These are phyloP conservation scores for Noctua janthe DNA, from an alignment of 2,888 invertebrate species.

Conservation along the genomic window DNA sequence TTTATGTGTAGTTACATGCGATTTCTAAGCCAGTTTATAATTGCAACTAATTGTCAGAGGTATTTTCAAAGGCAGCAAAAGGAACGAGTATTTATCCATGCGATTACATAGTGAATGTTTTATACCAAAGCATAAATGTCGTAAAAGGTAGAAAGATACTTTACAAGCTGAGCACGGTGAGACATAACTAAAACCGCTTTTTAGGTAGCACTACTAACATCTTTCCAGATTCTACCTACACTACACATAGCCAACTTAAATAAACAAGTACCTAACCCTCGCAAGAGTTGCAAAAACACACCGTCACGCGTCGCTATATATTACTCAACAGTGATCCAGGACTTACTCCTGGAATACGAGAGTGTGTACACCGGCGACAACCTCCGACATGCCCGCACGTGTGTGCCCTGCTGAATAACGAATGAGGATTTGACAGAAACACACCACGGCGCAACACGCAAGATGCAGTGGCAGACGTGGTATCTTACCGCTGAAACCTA, in stretches of 20 bases:
- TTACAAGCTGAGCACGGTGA: neutral
- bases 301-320: constrained; percentile 1
- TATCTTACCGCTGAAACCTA: constrained; percentile 23
- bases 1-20: neutral
- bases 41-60: neutral
- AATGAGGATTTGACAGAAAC: constrained; percentile 31
- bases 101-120: neutral
- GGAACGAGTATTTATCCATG: neutral
- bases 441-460: constrained; percentile 9
- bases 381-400: constrained; percentile 35
- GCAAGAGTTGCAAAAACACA: constrained; percentile 14
- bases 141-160: neutral
- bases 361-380: constrained; percentile 29
- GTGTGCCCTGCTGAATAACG: constrained; percentile 49
- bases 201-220: neutral
- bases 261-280: neutral
- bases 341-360: constrained; percentile 36
- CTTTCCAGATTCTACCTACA: neutral
- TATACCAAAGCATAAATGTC: neutral
- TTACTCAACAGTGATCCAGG: constrained; percentile 38
- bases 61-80: neutral
- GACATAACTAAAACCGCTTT: neutral
- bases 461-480: constrained; percentile 19
- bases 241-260: constrained; percentile 4
- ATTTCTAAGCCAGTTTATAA: neutral